Evolutionary conservation across 2,888 invertebrate species (phyloP).

Genomic region (Caenorhabditis imperialis): DNA sequence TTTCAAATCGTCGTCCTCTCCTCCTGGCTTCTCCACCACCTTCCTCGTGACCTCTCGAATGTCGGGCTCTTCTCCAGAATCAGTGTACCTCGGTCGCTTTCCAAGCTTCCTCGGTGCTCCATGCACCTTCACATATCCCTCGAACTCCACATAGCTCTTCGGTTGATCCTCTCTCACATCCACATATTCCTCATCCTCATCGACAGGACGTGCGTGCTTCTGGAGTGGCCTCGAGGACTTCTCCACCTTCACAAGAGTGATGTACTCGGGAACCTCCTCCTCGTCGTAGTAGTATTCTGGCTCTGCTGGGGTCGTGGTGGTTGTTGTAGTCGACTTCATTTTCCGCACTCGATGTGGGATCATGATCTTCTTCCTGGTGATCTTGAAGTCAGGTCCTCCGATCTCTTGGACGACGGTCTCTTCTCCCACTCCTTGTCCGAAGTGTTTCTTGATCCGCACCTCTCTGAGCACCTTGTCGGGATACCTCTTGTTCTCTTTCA

Average conservation of each 20-base stretch:
- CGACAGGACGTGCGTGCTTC: conserved; percentile 18
- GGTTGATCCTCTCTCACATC: conserved; percentile 34
- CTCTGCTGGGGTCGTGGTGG: conserved; percentile 38
- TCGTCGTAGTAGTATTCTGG: conserved; percentile 49
- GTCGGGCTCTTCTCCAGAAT: conserved; percentile 29
- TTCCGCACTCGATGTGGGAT: conserved; percentile 23
- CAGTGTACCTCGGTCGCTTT: conserved; percentile 12
- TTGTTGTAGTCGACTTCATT: conserved; percentile 39
- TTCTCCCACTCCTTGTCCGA: conserved; percentile 15
- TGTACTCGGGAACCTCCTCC: conserved; percentile 30
- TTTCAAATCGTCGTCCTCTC: conserved; percentile 38
- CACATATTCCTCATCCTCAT: conserved; percentile 37
- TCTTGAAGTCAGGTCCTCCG: conserved; percentile 29
- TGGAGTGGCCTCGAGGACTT: conserved; percentile 20
- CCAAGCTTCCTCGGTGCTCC: conserved; percentile 14
- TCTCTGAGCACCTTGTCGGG: conserved; percentile 20
- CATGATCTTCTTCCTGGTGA: conserved; percentile 25
- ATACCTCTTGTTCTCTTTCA: conserved; percentile 18
- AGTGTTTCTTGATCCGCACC: conserved; percentile 30
- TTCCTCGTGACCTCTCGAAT: conserved; percentile 34
- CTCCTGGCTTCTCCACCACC: conserved; percentile 17
- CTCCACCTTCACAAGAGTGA: conserved; percentile 20
- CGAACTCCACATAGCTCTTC: conserved; percentile 27
- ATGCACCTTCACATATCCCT: conserved; percentile 36
- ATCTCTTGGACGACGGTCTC: conserved; percentile 31